Conservation (phyloP, 2,797 vertebrate genomes). For the Apogon talboti region DNA sequence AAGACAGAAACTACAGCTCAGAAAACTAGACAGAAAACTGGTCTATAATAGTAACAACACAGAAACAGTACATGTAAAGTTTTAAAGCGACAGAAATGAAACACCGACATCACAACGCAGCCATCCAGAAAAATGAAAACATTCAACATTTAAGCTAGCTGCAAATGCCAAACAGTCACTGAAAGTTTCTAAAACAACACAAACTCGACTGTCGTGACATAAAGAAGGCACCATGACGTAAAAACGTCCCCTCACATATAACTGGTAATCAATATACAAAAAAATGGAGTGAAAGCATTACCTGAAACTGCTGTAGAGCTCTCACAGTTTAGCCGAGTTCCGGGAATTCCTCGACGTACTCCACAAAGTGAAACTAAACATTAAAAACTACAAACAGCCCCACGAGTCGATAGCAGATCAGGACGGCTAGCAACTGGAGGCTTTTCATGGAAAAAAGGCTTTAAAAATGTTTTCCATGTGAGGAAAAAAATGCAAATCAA, state of each 20-base stretch:
- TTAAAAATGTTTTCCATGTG: not conserved
- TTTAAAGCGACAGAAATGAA: not conserved
- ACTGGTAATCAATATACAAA: not conserved
- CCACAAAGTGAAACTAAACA: slow-evolving; percentile 41
- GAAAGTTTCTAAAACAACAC: slow-evolving; percentile 22
- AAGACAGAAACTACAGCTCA: not conserved
- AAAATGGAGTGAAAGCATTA: not conserved
- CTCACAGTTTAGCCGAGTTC: slow-evolving; percentile 35
- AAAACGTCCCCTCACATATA: accelerated
- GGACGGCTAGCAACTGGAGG: not conserved
- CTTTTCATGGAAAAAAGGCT: not conserved
- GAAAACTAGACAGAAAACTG: not conserved
- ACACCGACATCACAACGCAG: not conserved
- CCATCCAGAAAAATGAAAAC: slow-evolving; percentile 14
- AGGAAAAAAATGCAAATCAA: not conserved
- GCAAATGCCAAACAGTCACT: not conserved
- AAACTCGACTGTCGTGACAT: not conserved
- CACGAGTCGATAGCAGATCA: slow-evolving; percentile 45
- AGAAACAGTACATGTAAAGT: not conserved
- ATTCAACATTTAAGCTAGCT: not conserved
- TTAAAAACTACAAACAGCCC: slow-evolving; percentile 60
- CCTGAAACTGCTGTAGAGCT: not conserved
- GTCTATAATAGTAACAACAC: accelerated
- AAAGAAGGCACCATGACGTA: not conserved
- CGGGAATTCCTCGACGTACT: slow-evolving; percentile 47